These are phyloP conservation scores for Tadarida brasiliensis DNA, from an alignment of 2,797 vertebrate species.

Conservation along the genomic window DNA sequence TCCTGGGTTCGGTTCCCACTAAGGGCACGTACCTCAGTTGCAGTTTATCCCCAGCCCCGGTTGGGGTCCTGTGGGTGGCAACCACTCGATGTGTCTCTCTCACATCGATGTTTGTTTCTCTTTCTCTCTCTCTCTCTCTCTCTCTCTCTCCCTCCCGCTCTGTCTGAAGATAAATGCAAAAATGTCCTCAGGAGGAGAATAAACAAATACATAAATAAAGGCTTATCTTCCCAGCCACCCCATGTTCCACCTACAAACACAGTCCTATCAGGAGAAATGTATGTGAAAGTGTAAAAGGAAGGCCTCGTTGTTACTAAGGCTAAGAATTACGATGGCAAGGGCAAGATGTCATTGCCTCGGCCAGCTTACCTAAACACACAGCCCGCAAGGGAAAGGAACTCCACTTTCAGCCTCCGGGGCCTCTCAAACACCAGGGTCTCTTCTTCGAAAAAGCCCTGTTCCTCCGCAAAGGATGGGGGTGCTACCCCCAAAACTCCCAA, in stretches of 20 bases:
- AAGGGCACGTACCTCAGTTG: too few species aligned
- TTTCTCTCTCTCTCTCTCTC: too few species aligned
- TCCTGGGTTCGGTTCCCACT: too few species aligned
- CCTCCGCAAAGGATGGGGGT: not conserved
- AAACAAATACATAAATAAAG: not conserved
- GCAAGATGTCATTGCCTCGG: not conserved
- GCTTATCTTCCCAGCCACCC: conserved; percentile 28
- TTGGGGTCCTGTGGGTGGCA: too few species aligned
- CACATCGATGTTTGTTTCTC: too few species aligned
- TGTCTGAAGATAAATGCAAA: too few species aligned
- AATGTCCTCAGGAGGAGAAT: too few species aligned
- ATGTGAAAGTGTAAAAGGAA: not conserved
- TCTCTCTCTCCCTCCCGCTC: too few species aligned
- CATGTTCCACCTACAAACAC: not conserved
- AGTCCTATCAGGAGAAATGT: not conserved
- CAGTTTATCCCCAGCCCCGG: too few species aligned
- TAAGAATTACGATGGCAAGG: not conserved
- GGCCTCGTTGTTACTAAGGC: not conserved
- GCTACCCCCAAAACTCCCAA: not conserved
- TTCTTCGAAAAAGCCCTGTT: not conserved
- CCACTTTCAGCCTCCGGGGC: not conserved
- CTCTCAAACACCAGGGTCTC: not conserved
- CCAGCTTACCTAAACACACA: not conserved
- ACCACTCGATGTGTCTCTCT: too few species aligned
- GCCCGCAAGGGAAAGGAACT: not conserved